Base-by-base conservation (phyloP, 1,140 invertebrate genomes). In the Drosophila sucinea region DNA sequence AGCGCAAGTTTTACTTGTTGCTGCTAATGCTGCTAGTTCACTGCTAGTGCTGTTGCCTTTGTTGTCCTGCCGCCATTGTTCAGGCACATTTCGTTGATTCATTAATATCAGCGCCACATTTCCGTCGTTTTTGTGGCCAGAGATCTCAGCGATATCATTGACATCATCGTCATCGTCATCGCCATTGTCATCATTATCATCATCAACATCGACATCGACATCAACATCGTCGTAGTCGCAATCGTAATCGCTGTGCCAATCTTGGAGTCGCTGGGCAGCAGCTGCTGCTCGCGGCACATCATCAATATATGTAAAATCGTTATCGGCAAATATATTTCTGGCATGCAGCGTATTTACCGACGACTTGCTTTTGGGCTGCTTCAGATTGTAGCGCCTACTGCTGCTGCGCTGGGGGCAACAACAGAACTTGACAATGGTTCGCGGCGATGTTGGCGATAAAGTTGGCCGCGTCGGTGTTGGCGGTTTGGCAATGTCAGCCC, bases 61-160 rank as follows among this genome's bases (percentile, higher is more conserved):
- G 89, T 91, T 78, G 84, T 89, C 79, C 90, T 90, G 89, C 84
- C 89, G 84, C 83, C 83, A 80, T 91, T 89, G 89, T 79, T 87
- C 80, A 61, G 77, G 58, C 64, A 89, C 76, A 84, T 84, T 89
- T 89, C 80, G 77, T 89, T 89, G 80, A 89, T 89, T 89, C 84
- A 89, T 89, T 89, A 89, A 89, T 89, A 84, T 89, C 80, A 89
- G 70, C 80, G 84, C 80, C 81, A 79, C 84, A 89, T 89, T 89
- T 89, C 84, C 85, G 84, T 89, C 75, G 70, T 69, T 73, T 67
- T 51, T 69, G 32, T 27, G 60, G 32, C 64, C 77, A 66, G 44
- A 63, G 78, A 67, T 75, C 57, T 68, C 41, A 60, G 58, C 25
- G 65, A 66, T 75, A 70, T 77, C 72, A 90, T 81, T 77, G 81